Base-by-base conservation (phyloP, 2,888 invertebrate genomes). In the Petrolisthes manimaculis region DNA sequence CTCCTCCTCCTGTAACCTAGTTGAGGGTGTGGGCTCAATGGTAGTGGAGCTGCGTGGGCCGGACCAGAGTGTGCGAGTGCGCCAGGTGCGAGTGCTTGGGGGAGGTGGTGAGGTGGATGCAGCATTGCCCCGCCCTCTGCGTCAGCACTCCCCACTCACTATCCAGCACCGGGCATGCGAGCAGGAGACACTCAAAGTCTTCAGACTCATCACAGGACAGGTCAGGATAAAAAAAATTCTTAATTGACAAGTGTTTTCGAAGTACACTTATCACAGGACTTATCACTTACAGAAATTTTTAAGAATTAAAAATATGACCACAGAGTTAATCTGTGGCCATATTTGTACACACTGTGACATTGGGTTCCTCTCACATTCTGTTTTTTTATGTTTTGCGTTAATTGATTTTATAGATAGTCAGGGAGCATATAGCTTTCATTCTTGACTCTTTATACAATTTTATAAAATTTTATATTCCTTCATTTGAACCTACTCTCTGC, bases 161-260 rank as follows among this genome's bases (percentile, higher is more conserved):
- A 96, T 98, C 24, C 96, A 98, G 91, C 97, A 97, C 92, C 95
- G 95, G 89, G 96, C 97, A 92, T 97, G 98, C 92, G 98, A 98
- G 93, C 95, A 96, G 0, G 98, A 98, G 93, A 98, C 98, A 0
- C 94, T 99, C 74, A 94, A 97, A 91, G 98, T 99, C 0, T 99
- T 99, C 93, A 94, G 98, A 18, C 94, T 98, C 8, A 96, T 99
- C 69, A 98, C 98, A 0, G 96, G 97, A 78, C 97, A 97, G 95
- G 97, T 96, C 18, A 78, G 53, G 75, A 12, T 75, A 3, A 8
- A 37, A 37, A 37, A 37, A 37, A 1, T 37, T 37, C 37, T 37
- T 37, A 37, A 37, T 37, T 37, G 37, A 37, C 37, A 37, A 37
- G 37, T 37, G 37, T 37, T 37, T 37, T 37, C 37, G 1, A 37